Evolutionary conservation across 2,888 invertebrate species (phyloP), one percentile per base, ranked within the genome.

Genomic region (Cyrtodaria siliqua): DNA sequence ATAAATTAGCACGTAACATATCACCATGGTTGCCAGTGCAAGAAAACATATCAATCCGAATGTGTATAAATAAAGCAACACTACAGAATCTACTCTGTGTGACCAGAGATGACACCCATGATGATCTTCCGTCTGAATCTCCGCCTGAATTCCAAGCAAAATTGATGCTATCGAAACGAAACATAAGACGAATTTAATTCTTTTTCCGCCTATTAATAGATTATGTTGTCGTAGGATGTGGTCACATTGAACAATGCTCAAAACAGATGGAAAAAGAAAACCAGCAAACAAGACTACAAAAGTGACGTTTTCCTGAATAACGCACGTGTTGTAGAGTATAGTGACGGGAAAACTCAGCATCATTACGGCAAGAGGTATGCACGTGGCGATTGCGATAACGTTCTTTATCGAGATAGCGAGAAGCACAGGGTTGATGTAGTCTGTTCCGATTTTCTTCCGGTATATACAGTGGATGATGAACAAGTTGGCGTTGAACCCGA

Each of bases 31-130:
- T 3, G 53, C 24, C 16, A 72, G 20, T 14, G 72, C 40, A 2
- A 61, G 16, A 23, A 52, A 33, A 9, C 42, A 44, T 18, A 47
- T 27, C 12, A 29, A 44, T 6, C 27, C 53, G 6, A 72, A 24
- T n/a, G 66, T 60, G 38, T 60, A 72, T n/a, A 72, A 38, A 29
- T 60, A 60, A 16, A 33, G 38, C 38, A 72, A 20, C 6, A 72
- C 66, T 3, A 72, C 66, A 4, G 18, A 26, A 24, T 72, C 72
- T 18, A 64, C 38, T 14, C 50, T 50, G 12, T 52, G 23, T 2
- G 72, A 64, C 72, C 72, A 72, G 20, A 72, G 24, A 42, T 72
- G 72, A 40, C 72, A 72, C 0, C 66, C 64, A 20, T 72, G 72
- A 20, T 60, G 60, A 23, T 72, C 66, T 20, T 60, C 66, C n/a